Conservation (phyloP, 2,113 vertebrate genomes). For the Apeltes quadracus region DNA sequence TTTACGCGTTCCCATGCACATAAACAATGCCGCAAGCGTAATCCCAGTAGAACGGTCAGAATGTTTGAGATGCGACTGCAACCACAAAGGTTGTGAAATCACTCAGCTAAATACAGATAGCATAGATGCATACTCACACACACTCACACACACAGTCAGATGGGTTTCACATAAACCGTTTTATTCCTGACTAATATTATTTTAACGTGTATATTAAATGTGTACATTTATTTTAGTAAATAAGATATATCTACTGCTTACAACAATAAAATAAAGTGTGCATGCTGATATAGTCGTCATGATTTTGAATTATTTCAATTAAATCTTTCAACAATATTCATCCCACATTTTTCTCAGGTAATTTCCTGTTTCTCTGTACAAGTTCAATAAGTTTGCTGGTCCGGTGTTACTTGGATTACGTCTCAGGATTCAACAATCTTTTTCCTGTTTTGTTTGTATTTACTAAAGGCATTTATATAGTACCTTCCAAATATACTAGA, state of each 20-base stretch:
- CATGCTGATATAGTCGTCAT: neutral
- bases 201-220: neutral
- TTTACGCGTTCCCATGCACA: neutral
- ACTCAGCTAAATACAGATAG: neutral
- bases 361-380: neutral
- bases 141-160: neutral
- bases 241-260: neutral
- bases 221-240: neutral
- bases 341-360: neutral
- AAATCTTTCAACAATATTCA: neutral
- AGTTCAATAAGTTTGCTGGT: constrained; percentile 5
- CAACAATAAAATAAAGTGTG: neutral
- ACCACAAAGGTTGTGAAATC: constrained; percentile 21
- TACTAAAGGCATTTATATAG: no score
- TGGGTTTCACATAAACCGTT: constrained; percentile 39
- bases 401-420: neutral
- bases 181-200: constrained; percentile 36
- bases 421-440: neutral
- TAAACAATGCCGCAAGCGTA: constrained; percentile 3
- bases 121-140: neutral
- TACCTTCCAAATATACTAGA: no score
- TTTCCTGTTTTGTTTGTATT: neutral
- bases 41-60: neutral
- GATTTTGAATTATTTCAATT: neutral
- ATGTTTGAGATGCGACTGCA: neutral